Percentiles rank a stretch among this genome's conserved stretches.
phyloP scores from a whole-genome alignment of 2,888 invertebrate species.

The Habrosyne pyritoides region DNA sequence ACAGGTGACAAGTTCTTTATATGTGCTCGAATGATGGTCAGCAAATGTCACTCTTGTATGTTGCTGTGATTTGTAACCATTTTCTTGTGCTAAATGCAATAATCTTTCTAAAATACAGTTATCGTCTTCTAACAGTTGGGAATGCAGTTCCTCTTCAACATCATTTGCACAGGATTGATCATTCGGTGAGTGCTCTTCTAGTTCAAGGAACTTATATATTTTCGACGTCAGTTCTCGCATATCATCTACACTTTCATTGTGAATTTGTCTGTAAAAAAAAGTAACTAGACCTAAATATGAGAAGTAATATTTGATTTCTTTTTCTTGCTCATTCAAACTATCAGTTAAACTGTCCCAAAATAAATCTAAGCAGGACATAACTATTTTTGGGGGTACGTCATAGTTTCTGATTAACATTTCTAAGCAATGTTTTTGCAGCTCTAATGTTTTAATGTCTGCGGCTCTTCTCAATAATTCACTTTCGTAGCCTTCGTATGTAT shows the following conservation, averaged over 20 bases:
- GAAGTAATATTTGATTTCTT: conserved; percentile 60
- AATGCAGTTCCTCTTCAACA: conserved; percentile 29
- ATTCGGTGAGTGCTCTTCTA: conserved; percentile 39
- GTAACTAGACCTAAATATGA: conserved; percentile 61
- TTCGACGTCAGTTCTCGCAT: conserved; percentile 54
- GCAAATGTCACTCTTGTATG: conserved; percentile 84
- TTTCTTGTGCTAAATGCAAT: conserved; percentile 82
- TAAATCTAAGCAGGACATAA: conserved; percentile 76
- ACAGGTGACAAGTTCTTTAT: conserved; percentile 80
- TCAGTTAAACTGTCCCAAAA: conserved; percentile 69
- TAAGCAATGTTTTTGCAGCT: conserved; percentile 87
- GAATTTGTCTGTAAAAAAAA: conserved; percentile 64
- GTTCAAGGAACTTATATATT: conserved; percentile 41
- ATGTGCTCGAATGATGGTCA: conserved; percentile 71
- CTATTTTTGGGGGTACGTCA: conserved; percentile 84
- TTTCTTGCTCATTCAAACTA: conserved; percentile 39
- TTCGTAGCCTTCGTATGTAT: conserved; percentile 74
- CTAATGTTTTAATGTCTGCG: conserved; percentile 87
- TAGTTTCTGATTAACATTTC: conserved; percentile 88
- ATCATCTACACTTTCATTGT: conserved; percentile 58
- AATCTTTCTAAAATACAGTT: conserved; percentile 86
- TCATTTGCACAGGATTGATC: conserved; percentile 23
- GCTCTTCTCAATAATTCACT: conserved; percentile 83
- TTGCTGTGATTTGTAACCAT: conserved; percentile 64
- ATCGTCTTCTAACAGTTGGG: conserved; percentile 80